Evolutionary conservation across 2,888 invertebrate genomes (phyloP).

Genomic region (Hecatera dysodea): DNA sequence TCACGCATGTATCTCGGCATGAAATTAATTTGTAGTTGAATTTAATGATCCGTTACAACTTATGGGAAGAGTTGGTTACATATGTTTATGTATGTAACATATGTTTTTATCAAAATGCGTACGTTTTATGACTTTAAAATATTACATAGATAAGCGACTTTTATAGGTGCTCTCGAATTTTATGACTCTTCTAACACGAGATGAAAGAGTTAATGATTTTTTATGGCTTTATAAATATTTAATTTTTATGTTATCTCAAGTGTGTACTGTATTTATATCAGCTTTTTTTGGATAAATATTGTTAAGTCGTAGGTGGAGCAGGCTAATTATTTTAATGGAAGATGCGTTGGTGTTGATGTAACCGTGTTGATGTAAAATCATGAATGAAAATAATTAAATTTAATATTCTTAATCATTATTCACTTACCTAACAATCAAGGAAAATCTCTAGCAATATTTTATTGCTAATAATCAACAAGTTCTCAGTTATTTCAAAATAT

Average conservation of each 20-base stretch:
- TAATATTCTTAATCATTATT: constrained; percentile 37
- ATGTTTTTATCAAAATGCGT: constrained; percentile 36
- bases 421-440: constrained; percentile 68
- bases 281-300: constrained; percentile 20
- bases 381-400: background rate
- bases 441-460: constrained; percentile 47
- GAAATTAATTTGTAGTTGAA: constrained; percentile 31
- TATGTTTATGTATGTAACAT: background rate
- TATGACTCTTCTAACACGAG: constrained; percentile 66
- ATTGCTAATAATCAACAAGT: constrained; percentile 47
- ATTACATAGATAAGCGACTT: constrained; percentile 60
- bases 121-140: constrained; percentile 57
- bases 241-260: constrained; percentile 11
- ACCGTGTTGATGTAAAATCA: background rate
- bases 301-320: background rate
- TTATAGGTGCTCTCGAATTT: constrained; percentile 66
- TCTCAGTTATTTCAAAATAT: constrained; percentile 49
- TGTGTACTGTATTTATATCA: constrained; percentile 26
- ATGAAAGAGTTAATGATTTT: constrained; percentile 69
- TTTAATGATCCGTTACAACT: constrained; percentile 38
- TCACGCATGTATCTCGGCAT: constrained; percentile 37
- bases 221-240: constrained; percentile 62
- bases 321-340: background rate
- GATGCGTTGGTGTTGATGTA: background rate
- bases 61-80: background rate